Conservation (phyloP, 2,113 vertebrate species). For the Dipodomys ordii region DNA sequence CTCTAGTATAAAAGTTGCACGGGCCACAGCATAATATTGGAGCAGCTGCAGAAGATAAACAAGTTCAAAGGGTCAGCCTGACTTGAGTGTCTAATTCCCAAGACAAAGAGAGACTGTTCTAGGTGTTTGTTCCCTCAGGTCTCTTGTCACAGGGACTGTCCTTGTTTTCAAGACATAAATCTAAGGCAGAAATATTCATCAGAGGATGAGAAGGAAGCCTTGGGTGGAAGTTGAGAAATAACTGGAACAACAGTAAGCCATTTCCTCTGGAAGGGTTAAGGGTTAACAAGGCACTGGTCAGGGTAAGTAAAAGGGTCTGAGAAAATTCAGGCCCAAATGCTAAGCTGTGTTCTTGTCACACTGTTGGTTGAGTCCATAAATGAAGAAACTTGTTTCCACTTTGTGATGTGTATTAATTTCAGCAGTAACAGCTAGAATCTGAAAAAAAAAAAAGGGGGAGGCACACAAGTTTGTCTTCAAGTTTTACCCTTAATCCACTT, state of each 20-base stretch:
- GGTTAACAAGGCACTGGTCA: not conserved
- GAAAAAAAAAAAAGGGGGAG: not conserved
- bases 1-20: constrained; percentile 16
- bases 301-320: not conserved
- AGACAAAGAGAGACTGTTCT: constrained; percentile 41
- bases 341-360: constrained; percentile 18
- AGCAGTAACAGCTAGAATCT: not conserved
- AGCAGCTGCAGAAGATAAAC: constrained; percentile 13
- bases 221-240: not conserved
- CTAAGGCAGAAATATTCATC: not conserved
- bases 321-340: not conserved
- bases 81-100: not conserved
- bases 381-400: not conserved
- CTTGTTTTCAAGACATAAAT: constrained; percentile 40
- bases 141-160: constrained; percentile 17
- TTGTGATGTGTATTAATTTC: constrained; percentile 21
- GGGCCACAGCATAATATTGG: not conserved
- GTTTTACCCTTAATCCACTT: not conserved
- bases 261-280: constrained; percentile 33
- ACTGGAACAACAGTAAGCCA: not conserved
- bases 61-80: constrained; percentile 28
- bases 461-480: not conserved
- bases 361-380: not conserved
- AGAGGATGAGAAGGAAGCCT: not conserved
- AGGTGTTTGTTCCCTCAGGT: constrained; percentile 11